Conservation (phyloP, 1,140 invertebrate species). For the Dendrolimus kikuchii region DNA sequence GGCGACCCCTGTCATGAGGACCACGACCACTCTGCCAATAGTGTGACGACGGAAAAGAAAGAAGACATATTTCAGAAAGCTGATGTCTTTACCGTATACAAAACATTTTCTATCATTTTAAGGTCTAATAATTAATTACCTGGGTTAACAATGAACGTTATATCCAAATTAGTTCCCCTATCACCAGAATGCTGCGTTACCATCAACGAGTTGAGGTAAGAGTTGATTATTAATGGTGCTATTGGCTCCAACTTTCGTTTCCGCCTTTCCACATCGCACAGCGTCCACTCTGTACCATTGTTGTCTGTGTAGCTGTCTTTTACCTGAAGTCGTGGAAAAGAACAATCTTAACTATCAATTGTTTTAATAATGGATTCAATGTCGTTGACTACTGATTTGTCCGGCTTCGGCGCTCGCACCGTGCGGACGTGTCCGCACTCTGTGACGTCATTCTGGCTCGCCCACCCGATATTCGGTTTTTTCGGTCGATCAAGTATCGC, state of each 20-base stretch:
- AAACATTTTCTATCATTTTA: background rate
- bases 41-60: no score
- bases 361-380: no score
- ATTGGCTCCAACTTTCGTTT: conserved; percentile 37
- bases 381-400: background rate
- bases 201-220: conserved; percentile 75
- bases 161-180: conserved; percentile 71
- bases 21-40: no score
- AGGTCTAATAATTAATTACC: conserved; percentile 22
- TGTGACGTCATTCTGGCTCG: no score
- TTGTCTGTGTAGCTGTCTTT: conserved; percentile 78
- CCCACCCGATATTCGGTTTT: no score
- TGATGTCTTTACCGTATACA: no score
- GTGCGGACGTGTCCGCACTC: no score
- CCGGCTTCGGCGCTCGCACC: no score
- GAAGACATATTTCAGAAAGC: no score
- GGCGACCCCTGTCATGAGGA: no score
- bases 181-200: conserved; percentile 68
- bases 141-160: conserved; percentile 47
- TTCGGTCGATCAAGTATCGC: no score
- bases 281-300: conserved; percentile 77
- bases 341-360: background rate
- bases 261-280: conserved; percentile 68
- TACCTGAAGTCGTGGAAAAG: conserved; percentile 33
- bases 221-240: conserved; percentile 74